Evolutionary conservation across 64 coral and sea anemone genomes (phyloP), one percentile per base, ranked within the genome.

Genomic region (Actinia tenebrosa): DNA sequence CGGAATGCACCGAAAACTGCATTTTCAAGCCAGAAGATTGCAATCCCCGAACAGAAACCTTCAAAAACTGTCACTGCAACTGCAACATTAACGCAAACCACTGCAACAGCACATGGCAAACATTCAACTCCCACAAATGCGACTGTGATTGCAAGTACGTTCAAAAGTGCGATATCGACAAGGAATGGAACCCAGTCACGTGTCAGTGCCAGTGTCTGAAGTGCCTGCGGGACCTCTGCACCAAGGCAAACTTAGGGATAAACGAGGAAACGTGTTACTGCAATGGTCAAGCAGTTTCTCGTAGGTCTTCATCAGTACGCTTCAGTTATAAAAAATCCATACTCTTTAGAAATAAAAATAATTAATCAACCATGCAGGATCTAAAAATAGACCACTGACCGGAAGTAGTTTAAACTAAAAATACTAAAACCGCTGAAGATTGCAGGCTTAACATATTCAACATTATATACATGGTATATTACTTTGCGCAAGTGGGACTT

Each of bases 181-280:
- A 19, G 56, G 53, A 64, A 64, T 61, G 50, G 30, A 85, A 85
- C 16, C 83, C 52, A 54, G 37, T n/a, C 17, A 85, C 83, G 7
- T 85, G 83, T 54, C 23, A 55, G 19, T 85, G 83, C 56, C 54
- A 85, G 55, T 85, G 83, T 61, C 22, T n/a, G 0, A 58, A 58
- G 53, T 85, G 83, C 43, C 23, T 85, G 8, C 23, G 56, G 45
- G 54, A 85, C 11, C 23, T 85, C 0, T 85, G 83, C 25, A 58
- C 53, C 44, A 64, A 85, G n/a, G 83, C 53, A 1, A 64, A 64
- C 13, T 61, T 59, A 17, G 10, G 0, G 56, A 16, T 85, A 3
- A 55, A 85, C n/a, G 42, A 9, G n/a, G 22, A 58, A 9, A 62
- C 16, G 8, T 85, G 83, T 26, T 9, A 44, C 16, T 85, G 83